Conservation (phyloP, 2,888 invertebrate species). For the Empis livida region DNA sequence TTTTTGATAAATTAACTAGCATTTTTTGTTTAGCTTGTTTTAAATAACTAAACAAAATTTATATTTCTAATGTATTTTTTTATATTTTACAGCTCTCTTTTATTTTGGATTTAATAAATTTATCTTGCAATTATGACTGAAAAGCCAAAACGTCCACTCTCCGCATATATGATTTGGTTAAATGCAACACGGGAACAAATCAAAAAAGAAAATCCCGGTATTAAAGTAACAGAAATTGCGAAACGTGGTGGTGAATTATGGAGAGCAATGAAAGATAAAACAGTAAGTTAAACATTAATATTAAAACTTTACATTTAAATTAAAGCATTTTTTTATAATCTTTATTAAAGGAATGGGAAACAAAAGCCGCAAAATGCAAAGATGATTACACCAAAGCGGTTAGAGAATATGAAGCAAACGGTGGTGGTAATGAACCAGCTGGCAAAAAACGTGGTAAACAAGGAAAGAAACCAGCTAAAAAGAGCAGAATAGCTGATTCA, state of each 20-base stretch:
- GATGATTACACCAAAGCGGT: constrained; percentile 79
- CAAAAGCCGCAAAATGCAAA: constrained; percentile 75
- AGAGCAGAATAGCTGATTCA: constrained; percentile 47
- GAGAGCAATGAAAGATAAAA: constrained; percentile 75
- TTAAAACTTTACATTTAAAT: not conserved
- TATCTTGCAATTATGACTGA: constrained; percentile 46
- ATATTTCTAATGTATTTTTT: too few species aligned
- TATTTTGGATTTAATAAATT: not conserved
- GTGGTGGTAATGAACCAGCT: constrained; percentile 41
- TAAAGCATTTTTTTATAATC: not conserved
- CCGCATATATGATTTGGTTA: constrained; percentile 91
- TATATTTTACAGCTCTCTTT: not conserved
- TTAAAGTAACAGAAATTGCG: constrained; percentile 78
- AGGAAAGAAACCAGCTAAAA: constrained; percentile 38
- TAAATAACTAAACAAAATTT: too few species aligned
- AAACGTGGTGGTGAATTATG: constrained; percentile 91
- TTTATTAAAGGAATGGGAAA: constrained; percentile 91
- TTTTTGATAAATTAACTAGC: too few species aligned
- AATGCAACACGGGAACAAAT: constrained; percentile 74
- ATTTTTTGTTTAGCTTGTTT: too few species aligned
- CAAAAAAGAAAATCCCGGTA: constrained; percentile 76
- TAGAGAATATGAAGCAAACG: constrained; percentile 76
- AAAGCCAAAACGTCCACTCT: constrained; percentile 84
- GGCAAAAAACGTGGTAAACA: constrained; percentile 39
- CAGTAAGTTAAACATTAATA: constrained; percentile 41